Evolutionary conservation across 1,140 invertebrate species (phyloP), one percentile per base, ranked within the genome.

Genomic region (Drosophila guanche): DNA sequence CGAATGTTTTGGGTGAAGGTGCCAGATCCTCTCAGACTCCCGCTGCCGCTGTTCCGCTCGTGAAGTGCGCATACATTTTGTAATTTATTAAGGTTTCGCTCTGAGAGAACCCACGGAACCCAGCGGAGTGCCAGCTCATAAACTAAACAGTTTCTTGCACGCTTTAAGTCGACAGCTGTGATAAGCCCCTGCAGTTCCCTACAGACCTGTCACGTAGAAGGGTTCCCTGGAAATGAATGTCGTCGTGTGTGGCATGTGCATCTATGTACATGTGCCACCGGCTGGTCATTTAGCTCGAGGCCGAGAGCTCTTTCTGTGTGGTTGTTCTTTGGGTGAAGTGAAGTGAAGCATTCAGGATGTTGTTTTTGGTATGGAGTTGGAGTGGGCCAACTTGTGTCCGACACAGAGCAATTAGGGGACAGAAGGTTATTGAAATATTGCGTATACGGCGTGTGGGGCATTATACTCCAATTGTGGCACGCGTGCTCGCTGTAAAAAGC

Each of bases 341-440:
- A 20, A 20, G 10, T 12, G 33, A 12, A 37, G 33, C 2, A 10
- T 12, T 37, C 10, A 37, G 10, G 10, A 37, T 4, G 10, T 37
- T 37, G 10, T 1, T 37, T 12, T 37, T 4, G 10, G 10, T 37
- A 37, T 37, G 40, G 3, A 10, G 45, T 27, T 56, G 54, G 16
- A 45, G 41, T 29, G 43, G 54, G 23, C 12, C 33, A 25, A 51
- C 37, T 37, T 33, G 20, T 12, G 33, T 10, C 29, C 42, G 7
- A 12, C 51, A 61, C 42, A 58, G 63, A 69, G 57, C 74, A 76
- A 76, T 76, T 76, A 73, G 50, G 63, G 16, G 56, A 14, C 43
- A 16, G 43, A 37, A 48, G 54, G 50, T 68, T 68, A 76, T 76
- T 76, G 74, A 76, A 76, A 74, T 76, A 69, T 76, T 68, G 70